Evolutionary conservation across 35 echinoderm and acorn worm genomes (phyloP), one percentile per base, ranked within the genome.

Genomic region (Eucidaris tribuloides): DNA sequence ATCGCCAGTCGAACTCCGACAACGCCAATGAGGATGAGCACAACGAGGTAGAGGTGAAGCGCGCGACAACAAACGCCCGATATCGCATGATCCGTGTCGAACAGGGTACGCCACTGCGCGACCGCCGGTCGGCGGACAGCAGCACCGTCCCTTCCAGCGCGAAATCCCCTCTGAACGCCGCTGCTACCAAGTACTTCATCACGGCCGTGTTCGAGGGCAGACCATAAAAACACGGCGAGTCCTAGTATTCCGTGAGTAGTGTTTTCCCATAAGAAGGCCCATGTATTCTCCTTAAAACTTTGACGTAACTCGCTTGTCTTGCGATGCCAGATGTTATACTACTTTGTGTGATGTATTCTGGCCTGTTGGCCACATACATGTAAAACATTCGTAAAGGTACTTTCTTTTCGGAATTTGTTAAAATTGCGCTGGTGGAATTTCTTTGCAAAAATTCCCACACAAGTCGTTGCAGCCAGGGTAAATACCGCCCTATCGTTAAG

Each of bases 181-280:
- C 68, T 22, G 36, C 68, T 7, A 41, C 68, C 14, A 74, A 20
- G 68, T 74, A 74, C 34, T 74, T 74, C 68, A 74, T 74, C 37
- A 36, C 37, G 9, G 68, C 68, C 13, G 68, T 74, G 68, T 74
- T 74, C 20, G 68, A 27, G 28, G n/a, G 37, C 18, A 20, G 68
- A 74, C 68, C 68, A 74, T n/a, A 74, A 36, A 4, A 44, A 41
- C 14, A 36, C 68, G 1, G 44, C 68, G 14, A 74, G 35, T 3
- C 36, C 14, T 11, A 74, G 68, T 3, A 74, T 13, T 41, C 68
- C 68, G 37, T 74, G 68, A 20, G 68, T 74, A n/a, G 44, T 44
- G 68, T 74, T 74, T 6, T 27, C 68, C 24, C 24, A n/a, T n/a
- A n/a, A n/a, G n/a, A n/a, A n/a, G n/a, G n/a, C n/a, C n/a, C n/a